Evolutionary conservation across 2,113 vertebrate genomes (phyloP).

Genomic region (Nanger granti): DNA sequence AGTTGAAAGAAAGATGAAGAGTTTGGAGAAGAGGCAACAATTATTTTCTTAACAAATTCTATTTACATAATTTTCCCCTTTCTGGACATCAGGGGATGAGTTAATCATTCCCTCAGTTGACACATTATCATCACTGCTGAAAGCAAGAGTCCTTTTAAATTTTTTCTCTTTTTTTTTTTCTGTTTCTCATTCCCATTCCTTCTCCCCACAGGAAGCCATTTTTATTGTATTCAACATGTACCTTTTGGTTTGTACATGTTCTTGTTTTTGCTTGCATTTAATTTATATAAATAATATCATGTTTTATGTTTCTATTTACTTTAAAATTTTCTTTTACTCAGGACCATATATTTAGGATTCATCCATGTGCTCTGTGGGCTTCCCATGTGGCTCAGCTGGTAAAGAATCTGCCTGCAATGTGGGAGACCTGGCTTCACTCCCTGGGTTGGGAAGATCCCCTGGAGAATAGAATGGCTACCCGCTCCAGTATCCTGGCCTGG

Average conservation of each 20-base stretch:
- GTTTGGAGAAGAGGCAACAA: neutral
- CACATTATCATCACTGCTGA: neutral
- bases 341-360: neutral
- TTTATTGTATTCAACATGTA: neutral
- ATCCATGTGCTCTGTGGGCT: neutral
- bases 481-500: neutral
- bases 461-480: neutral
- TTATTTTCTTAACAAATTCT: neutral
- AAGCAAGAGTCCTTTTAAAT: neutral
- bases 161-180: neutral
- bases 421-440: neutral
- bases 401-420: neutral
- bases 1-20: neutral
- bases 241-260: neutral
- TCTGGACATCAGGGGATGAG: neutral
- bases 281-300: neutral
- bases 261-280: neutral
- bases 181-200: neutral
- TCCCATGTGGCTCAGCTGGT: neutral
- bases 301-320: neutral
- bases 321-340: neutral
- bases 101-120: neutral
- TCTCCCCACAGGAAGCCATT: neutral
- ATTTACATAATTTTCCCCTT: neutral
- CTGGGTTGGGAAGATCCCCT: neutral